Evolutionary conservation across 2,113 vertebrate genomes (phyloP).

Genomic region (Ceyx melanurus): DNA sequence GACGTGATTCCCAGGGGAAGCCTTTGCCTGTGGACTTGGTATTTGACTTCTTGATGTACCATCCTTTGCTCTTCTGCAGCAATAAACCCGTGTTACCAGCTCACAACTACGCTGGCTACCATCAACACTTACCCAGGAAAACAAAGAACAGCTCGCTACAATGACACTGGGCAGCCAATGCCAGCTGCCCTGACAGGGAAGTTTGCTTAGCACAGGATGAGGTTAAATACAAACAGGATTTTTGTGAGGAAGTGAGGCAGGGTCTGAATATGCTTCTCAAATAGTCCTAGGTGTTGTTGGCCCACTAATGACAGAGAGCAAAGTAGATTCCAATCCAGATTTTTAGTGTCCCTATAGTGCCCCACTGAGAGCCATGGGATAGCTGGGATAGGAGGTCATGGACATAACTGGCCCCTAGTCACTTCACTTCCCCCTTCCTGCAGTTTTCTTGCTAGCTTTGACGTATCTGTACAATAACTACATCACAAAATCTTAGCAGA

Average conservation of each 20-base stretch:
- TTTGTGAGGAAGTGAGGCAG: background rate
- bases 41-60: background rate
- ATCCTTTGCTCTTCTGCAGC: background rate
- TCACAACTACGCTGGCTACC: background rate
- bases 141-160: background rate
- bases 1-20: background rate
- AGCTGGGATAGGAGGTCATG: background rate
- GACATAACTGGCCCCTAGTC: background rate
- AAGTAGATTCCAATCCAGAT: background rate
- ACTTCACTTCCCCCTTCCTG: background rate
- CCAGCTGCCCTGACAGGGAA: background rate
- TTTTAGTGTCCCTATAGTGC: background rate
- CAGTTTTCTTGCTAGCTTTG: constrained; percentile 2
- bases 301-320: background rate
- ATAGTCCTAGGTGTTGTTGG: background rate
- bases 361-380: background rate
- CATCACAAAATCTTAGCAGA: constrained; percentile 56
- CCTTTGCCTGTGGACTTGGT: background rate
- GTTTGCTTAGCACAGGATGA: background rate
- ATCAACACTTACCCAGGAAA: background rate
- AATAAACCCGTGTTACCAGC: background rate
- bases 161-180: background rate
- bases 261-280: background rate
- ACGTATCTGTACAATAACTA: constrained; percentile 31
- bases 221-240: background rate